Base-by-base conservation (phyloP, 64 coral and sea anemone genomes). In the Stichodactyla mertensii region DNA sequence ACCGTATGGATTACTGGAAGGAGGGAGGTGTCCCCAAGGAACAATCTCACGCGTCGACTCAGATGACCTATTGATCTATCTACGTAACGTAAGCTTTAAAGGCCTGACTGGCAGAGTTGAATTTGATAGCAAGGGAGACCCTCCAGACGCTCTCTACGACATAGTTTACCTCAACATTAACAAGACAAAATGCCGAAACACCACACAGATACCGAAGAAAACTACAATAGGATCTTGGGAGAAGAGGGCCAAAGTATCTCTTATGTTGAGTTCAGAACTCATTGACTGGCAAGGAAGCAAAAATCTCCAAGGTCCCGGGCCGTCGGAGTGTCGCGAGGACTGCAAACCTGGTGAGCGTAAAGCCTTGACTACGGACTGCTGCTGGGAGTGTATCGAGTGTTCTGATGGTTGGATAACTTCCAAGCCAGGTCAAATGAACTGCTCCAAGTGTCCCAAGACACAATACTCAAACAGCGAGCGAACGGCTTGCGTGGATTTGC, bases 331-430 rank as follows among this genome's bases (percentile, higher is more conserved):
- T 71, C 78, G 89, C 88, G 61, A 71, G 28, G 54, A 67, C 6
- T 91, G 89, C 36, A 56, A 15, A 7, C 89, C 93, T 52, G 89
- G 93, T 10, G 80, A 78, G 10, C 74, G 86, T 66, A 87, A 95
- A 71, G 64, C 86, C 22, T 85, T 55, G 5, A 85, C 89, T 1
- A 56, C 57, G 15, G 88, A 78, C 12, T 95, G 89, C 15, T 95
- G 93, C 53, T 95, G 93, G 93, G 87, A 95, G 20, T 95, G 93
- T 45, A 91, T 80, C 16, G 56, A 23, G 36, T 95, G 93, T 51
- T 36, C 87, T 1, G 62, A 91, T 54, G 90, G 90, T 18, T 22
- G 84, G n/a, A 86, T 95, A 31, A 91, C 89, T 16, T 82, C 28
- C 4, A 15, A 64, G 31, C 56, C 52, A 22, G 93, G 86, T 55